These are phyloP conservation scores for Bufotes viridis DNA, from an alignment of 2,797 vertebrate species.

Conservation along the genomic window DNA sequence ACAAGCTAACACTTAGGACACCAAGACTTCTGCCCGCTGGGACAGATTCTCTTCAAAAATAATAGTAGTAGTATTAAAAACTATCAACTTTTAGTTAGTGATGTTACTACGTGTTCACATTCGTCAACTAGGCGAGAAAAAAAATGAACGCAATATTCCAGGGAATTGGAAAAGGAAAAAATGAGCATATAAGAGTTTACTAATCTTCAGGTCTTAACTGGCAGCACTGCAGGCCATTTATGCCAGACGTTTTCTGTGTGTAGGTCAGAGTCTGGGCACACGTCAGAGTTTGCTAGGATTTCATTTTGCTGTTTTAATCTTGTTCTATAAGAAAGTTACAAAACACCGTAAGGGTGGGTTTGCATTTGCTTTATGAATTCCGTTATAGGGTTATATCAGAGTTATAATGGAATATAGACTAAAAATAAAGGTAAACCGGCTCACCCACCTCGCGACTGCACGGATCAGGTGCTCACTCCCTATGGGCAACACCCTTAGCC, in stretches of 20 bases:
- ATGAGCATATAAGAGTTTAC: conserved; percentile 6
- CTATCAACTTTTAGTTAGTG: neutral
- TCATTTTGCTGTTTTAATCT: neutral
- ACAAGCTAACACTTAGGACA: neutral
- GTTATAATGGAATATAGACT: too few relatives aligned
- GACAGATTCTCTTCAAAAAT: neutral
- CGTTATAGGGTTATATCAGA: too few relatives aligned
- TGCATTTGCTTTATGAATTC: too few relatives aligned
- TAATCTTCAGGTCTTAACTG: conserved; percentile 33
- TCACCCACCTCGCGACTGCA: too few relatives aligned
- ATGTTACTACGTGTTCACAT: neutral
- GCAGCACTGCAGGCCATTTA: neutral
- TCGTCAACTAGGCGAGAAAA: neutral
- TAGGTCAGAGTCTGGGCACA: neutral
- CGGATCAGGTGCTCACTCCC: too few relatives aligned
- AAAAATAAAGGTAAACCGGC: too few relatives aligned
- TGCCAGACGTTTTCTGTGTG: conserved; percentile 8
- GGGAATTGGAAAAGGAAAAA: neutral
- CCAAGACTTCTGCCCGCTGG: too few relatives aligned
- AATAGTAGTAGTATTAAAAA: neutral
- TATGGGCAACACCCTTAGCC: too few relatives aligned
- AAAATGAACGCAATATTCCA: conserved; percentile 1
- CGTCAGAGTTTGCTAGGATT: neutral
- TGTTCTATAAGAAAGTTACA: neutral
- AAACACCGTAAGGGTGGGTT: too few relatives aligned